These are phyloP conservation scores for Protophormia terraenovae DNA, from an alignment of 2,888 invertebrate species.

Conservation along the genomic window DNA sequence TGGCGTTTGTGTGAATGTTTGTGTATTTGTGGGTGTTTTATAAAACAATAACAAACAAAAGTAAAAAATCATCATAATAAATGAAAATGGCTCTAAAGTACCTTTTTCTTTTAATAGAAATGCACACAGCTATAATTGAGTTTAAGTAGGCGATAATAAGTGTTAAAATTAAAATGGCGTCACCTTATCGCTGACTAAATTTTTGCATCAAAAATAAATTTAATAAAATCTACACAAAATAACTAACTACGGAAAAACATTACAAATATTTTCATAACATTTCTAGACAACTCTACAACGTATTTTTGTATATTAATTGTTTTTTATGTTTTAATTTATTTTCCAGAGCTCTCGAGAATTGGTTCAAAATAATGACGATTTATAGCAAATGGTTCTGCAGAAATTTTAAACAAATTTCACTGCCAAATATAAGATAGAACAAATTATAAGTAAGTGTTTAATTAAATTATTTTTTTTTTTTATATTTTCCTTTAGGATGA, in stretches of 20 bases:
- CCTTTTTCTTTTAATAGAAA: constrained; percentile 53
- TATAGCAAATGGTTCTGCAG: not conserved
- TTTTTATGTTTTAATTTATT: not conserved
- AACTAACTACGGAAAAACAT: not conserved
- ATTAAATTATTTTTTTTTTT: not conserved
- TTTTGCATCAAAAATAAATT: not conserved
- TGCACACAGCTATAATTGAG: constrained; percentile 59
- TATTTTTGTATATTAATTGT: not conserved
- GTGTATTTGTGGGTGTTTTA: not conserved
- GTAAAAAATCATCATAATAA: not conserved
- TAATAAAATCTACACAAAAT: not conserved
- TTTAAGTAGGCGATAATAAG: constrained; percentile 63
- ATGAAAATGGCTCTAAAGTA: constrained; percentile 35
- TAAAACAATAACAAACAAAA: not conserved
- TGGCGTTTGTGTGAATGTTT: not conserved
- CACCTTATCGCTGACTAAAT: not conserved
- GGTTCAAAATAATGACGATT: not conserved
- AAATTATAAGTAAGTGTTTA: not conserved
- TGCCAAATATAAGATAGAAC: not conserved
- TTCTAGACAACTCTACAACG: not conserved
- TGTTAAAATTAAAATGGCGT: constrained; percentile 31
- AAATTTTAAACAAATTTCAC: not conserved
- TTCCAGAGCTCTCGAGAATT: not conserved
- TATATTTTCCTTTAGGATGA: no score
- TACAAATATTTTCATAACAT: not conserved